Percentiles rank a stretch among this genome's conserved stretches.
Conservation (phyloP, 2,888 invertebrate genomes). For the Choreutis nemorana region DNA sequence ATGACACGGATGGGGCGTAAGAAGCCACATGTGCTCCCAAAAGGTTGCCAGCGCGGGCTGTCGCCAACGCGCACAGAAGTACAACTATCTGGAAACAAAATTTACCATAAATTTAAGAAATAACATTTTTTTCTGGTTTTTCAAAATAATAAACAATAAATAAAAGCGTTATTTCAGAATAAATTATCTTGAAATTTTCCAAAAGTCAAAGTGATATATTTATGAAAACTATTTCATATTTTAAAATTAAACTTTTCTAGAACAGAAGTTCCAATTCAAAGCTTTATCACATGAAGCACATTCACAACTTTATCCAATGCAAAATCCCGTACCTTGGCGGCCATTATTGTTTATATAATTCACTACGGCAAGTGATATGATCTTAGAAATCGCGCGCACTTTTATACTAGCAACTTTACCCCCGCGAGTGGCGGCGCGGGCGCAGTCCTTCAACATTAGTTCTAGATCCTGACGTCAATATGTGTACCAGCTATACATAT, state of each 20-base stretch:
- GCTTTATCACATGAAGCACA: too few species aligned
- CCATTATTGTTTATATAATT: conserved; percentile 54
- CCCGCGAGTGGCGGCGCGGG: conserved; percentile 22
- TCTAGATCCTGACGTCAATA: too few species aligned
- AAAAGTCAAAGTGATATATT: too few species aligned
- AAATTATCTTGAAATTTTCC: too few species aligned
- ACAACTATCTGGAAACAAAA: conserved; percentile 47
- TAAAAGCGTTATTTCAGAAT: too few species aligned
- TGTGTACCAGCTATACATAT: too few species aligned
- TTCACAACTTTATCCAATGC: too few species aligned
- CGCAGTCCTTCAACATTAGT: conserved; percentile 4
- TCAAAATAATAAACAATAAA: background rate
- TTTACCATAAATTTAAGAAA: conserved; percentile 1
- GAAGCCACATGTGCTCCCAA: conserved; percentile 18
- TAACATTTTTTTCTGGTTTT: background rate
- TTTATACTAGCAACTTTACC: conserved; percentile 47
- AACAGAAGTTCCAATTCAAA: too few species aligned
- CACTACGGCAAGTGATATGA: conserved; percentile 53
- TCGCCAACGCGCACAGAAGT: conserved; percentile 62
- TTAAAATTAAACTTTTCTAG: too few species aligned
- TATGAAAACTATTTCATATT: too few species aligned
- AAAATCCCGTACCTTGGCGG: conserved; percentile 49
- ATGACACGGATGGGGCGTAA: conserved; percentile 12
- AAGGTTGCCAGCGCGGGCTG: conserved; percentile 63
- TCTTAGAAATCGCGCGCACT: conserved; percentile 32